Percentiles rank a stretch among this genome's conserved stretches.
Evolutionary conservation across 2,888 invertebrate genomes (phyloP).

Genomic region (Sipha maydis): DNA sequence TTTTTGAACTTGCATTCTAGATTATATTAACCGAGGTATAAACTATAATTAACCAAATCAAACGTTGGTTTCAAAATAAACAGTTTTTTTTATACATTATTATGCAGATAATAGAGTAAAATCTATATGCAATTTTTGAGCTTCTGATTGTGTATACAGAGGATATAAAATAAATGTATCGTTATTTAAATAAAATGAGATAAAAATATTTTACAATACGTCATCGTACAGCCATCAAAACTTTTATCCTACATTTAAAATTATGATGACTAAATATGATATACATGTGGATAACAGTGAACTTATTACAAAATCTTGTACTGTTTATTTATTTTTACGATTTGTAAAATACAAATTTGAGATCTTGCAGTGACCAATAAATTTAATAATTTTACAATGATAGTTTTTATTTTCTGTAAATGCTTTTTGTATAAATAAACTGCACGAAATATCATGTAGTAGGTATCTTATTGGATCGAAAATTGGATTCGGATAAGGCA

Average conservation of each 20-base stretch:
- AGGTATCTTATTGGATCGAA: neutral
- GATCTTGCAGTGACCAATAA: neutral
- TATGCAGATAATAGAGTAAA: neutral
- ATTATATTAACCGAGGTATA: neutral
- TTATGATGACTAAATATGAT: no score
- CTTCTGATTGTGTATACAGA: neutral
- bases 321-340: neutral
- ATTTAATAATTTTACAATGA: neutral
- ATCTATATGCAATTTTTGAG: neutral
- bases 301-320: neutral
- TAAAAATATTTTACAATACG: neutral
- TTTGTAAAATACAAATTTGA: neutral
- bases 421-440: neutral
- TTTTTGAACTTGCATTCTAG: neutral
- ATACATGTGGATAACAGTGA: no score
- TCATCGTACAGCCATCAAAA: no score
- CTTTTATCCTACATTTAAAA: neutral
- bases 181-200: neutral
- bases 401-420: neutral
- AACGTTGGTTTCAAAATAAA: neutral
- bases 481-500: neutral
- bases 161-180: neutral
- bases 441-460: neutral
- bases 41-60: neutral
- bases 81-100: neutral